Evolutionary conservation across 2,797 vertebrate species (phyloP).

Genomic region (Helarctos malayanus): DNA sequence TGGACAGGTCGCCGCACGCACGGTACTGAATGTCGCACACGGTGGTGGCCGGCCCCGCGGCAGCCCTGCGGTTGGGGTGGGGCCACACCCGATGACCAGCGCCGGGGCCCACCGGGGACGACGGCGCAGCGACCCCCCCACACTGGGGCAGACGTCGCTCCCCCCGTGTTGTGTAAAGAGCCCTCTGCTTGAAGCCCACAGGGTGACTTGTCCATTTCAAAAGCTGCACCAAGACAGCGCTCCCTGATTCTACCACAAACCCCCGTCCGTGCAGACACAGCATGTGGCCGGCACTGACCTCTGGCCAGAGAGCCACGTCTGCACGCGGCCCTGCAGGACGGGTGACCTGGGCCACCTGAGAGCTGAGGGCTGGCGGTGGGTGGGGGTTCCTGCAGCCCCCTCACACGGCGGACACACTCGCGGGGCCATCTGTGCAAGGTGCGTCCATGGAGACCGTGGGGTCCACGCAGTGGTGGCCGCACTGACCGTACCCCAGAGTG

Average conservation of each 20-base stretch:
- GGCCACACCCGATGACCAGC: not conserved
- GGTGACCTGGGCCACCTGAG: not conserved
- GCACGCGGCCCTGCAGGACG: not conserved
- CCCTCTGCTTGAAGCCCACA: not conserved
- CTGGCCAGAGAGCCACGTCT: not conserved
- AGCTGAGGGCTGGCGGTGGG: not conserved
- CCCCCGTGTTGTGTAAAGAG: fast-evolving
- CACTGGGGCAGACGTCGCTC: not conserved
- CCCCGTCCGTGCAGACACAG: fast-evolving
- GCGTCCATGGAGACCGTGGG: fast-evolving
- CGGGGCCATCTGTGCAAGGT: not conserved
- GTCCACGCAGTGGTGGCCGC: no score
- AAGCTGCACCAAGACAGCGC: fast-evolving
- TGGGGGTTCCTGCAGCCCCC: not conserved
- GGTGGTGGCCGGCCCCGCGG: fast-evolving
- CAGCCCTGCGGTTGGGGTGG: not conserved
- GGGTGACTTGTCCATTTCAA: not conserved
- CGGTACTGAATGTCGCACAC: fast-evolving
- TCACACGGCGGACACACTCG: fast-evolving
- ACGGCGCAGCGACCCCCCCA: no score
- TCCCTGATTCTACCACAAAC: not conserved
- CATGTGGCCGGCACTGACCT: not conserved
- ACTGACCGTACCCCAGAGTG: not conserved
- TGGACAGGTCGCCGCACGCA: fast-evolving
- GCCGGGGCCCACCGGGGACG: not conserved